A percentile compares a stretch with the other conserved stretches of the same genome.
These are phyloP conservation scores for Anoncus sp. DNA, from an alignment of 2,888 invertebrate species.

Conservation along the genomic window DNA sequence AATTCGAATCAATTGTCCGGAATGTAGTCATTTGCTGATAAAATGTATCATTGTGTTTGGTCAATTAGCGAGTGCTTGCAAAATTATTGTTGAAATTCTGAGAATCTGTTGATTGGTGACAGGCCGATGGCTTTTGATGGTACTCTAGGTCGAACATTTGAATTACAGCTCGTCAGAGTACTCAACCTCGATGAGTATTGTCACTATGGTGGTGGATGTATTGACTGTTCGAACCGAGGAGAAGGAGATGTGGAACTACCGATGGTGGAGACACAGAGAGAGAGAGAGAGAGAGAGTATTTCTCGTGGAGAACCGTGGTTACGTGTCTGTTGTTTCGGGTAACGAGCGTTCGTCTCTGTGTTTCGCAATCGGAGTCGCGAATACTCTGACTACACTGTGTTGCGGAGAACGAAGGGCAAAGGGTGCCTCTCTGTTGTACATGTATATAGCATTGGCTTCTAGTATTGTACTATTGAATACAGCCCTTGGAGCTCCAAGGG, in stretches of 20 bases:
- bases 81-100: not conserved
- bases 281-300: constrained; percentile 2
- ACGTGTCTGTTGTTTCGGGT: constrained; percentile 71
- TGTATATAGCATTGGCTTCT: constrained; percentile 17
- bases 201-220: constrained; percentile 65
- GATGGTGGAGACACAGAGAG: constrained; percentile 24
- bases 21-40: too few relatives aligned
- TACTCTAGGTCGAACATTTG: constrained; percentile 41
- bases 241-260: constrained; percentile 47
- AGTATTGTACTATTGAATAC: constrained; percentile 40
- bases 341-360: constrained; percentile 66
- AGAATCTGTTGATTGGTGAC: constrained; percentile 31
- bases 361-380: constrained; percentile 53
- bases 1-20: too few relatives aligned
- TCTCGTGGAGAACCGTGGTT: constrained; percentile 67
- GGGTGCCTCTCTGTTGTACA: not conserved
- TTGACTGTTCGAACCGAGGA: constrained; percentile 73
- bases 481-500: constrained; percentile 31
- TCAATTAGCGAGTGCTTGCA: not conserved
- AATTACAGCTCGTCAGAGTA: constrained; percentile 39
- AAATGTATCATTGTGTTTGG: too few relatives aligned
- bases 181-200: constrained; percentile 72
- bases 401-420: constrained; percentile 33
- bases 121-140: constrained; percentile 25
- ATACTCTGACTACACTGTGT: constrained; percentile 37